These are phyloP conservation scores for Hirundichthys speculiger DNA, from an alignment of 2,113 vertebrate genomes.

Conservation along the genomic window DNA sequence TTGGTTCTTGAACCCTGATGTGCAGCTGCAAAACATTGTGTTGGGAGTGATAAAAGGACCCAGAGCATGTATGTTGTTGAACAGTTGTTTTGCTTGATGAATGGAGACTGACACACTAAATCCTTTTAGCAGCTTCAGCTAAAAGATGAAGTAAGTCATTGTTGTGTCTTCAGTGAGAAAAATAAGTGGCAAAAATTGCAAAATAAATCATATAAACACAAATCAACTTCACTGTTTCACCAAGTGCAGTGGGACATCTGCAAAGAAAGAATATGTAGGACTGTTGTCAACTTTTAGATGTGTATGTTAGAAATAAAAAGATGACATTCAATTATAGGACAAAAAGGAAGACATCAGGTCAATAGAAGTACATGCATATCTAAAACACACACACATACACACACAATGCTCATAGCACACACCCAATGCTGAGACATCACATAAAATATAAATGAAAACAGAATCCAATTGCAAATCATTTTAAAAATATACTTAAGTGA, in stretches of 20 bases:
- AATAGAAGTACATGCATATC: no score
- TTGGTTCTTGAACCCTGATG: conserved; percentile 99
- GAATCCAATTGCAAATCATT: background rate
- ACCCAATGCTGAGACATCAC: background rate
- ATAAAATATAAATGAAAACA: background rate
- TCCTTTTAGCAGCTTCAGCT: conserved; percentile 23
- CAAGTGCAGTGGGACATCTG: conserved; percentile 11
- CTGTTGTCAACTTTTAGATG: background rate
- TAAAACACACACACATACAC: no score
- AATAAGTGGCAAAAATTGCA: conserved; percentile 15
- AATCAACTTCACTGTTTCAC: conserved; percentile 26
- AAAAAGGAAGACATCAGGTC: no score
- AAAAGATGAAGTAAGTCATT: conserved; percentile 9
- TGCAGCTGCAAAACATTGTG: conserved; percentile 99
- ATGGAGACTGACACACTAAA: conserved; percentile 42
- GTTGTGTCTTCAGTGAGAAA: conserved; percentile 34
- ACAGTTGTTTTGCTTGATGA: conserved; percentile 34
- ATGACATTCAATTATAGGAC: background rate
- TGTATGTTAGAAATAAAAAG: background rate
- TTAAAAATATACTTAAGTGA: no score
- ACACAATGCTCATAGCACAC: no score
- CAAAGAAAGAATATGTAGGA: conserved; percentile 10
- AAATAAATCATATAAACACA: conserved; percentile 37
- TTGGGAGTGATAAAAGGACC: conserved; percentile 78
- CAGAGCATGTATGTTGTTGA: conserved; percentile 53